Conservation (phyloP, 2,888 invertebrate genomes). For the Cepaea hortensis region DNA sequence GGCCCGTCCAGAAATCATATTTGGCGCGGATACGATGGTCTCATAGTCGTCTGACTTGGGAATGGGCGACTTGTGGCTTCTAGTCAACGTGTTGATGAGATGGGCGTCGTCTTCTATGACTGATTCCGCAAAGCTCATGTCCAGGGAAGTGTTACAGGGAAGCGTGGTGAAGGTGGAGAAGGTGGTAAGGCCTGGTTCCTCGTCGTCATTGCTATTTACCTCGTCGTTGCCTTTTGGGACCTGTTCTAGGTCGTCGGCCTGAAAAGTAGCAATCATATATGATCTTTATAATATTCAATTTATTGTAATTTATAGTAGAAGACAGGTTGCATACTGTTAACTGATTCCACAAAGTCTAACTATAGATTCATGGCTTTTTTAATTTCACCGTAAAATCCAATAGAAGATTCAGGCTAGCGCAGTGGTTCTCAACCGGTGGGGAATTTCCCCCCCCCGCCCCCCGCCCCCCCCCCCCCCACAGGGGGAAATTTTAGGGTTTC, state of each 20-base stretch:
- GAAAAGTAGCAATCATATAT: neutral
- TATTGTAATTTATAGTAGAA: too few relatives aligned
- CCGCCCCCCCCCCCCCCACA: too few relatives aligned
- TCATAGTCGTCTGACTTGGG: conserved; percentile 21
- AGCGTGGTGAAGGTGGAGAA: neutral
- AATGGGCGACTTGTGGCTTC: neutral
- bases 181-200: neutral
- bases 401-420: too few relatives aligned
- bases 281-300: too few relatives aligned
- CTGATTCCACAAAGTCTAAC: too few relatives aligned
- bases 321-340: too few relatives aligned
- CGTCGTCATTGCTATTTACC: neutral
- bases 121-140: conserved; percentile 42
- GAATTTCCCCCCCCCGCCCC: too few relatives aligned
- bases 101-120: conserved; percentile 36
- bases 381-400: too few relatives aligned
- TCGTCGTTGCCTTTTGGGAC: neutral
- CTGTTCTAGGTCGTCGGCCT: neutral
- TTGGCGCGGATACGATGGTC: neutral
- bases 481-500: too few relatives aligned
- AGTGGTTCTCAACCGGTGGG: too few relatives aligned
- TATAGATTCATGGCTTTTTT: too few relatives aligned
- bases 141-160: conserved; percentile 30
- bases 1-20: conserved; percentile 10
- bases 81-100: conserved; percentile 19